These are phyloP conservation scores for Coranthus polyacanthus DNA, from an alignment of 2,797 vertebrate genomes.

Conservation along the genomic window DNA sequence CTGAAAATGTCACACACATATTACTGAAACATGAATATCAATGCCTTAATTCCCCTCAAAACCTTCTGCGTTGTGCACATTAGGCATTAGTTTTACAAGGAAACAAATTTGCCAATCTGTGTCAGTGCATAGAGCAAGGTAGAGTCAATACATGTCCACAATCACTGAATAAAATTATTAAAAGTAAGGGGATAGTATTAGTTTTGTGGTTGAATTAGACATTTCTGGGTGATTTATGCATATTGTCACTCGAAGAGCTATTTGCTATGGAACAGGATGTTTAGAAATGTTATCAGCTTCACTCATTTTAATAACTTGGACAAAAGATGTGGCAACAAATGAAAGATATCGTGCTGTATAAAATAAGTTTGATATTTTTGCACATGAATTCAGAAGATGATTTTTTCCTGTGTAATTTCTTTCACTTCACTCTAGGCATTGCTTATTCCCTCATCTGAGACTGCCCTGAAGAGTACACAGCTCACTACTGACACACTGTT, in stretches of 20 bases:
- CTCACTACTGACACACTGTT: conserved; percentile 40
- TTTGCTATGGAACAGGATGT: background rate
- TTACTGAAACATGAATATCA: conserved; percentile 3
- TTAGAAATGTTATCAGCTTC: background rate
- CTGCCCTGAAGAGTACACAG: conserved; percentile 9
- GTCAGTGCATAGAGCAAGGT: conserved; percentile 5
- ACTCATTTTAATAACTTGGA: background rate
- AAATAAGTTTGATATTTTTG: too few relatives aligned
- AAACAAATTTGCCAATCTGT: background rate
- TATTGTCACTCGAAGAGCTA: conserved; percentile 5
- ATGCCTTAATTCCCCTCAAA: background rate
- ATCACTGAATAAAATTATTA: too few relatives aligned
- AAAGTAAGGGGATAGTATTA: too few relatives aligned
- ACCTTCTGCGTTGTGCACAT: background rate
- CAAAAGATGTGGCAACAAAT: background rate
- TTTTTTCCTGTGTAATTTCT: too few relatives aligned
- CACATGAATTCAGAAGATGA: too few relatives aligned
- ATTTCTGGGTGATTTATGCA: conserved; percentile 1
- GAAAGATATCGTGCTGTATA: background rate
- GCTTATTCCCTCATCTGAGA: conserved; percentile 20
- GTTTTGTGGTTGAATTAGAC: background rate
- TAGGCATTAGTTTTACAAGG: too few relatives aligned
- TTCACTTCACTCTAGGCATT: background rate
- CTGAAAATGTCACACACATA: conserved; percentile 34
- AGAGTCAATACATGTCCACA: too few relatives aligned